These are phyloP conservation scores for Protobothrops mucrosquamatus DNA, from an alignment of 2,113 vertebrate species.

Conservation along the genomic window DNA sequence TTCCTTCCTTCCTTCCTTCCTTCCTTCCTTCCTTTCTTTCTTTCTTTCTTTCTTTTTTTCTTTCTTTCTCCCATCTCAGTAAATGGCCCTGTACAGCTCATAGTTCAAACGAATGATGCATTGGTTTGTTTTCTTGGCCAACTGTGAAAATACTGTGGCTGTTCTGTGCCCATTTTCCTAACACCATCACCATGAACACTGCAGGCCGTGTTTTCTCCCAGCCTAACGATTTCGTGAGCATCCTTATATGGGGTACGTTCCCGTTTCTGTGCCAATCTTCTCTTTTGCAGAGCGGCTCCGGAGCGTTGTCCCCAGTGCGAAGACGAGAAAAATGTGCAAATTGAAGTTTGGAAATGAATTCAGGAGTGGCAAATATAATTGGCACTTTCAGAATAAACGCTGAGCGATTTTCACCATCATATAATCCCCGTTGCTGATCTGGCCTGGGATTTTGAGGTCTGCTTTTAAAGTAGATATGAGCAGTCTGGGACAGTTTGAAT, in stretches of 20 bases:
- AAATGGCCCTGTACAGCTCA: neutral
- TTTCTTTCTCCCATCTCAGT: neutral
- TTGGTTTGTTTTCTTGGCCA: neutral
- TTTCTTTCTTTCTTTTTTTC: fast-evolving
- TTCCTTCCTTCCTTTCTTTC: fast-evolving
- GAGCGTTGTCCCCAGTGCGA: neutral
- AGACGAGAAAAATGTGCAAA: neutral
- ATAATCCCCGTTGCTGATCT: neutral
- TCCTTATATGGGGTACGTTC: too few relatives aligned
- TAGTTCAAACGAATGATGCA: neutral
- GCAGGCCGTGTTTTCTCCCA: neutral
- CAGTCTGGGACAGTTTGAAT: neutral
- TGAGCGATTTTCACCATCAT: neutral
- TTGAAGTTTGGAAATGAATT: neutral
- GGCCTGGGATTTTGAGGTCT: neutral
- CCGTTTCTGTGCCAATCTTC: neutral
- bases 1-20: too few relatives aligned
- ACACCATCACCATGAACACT: neutral
- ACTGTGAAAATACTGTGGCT: neutral
- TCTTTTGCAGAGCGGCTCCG: neutral
- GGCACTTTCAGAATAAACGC: neutral
- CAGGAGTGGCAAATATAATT: neutral
- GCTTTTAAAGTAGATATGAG: neutral
- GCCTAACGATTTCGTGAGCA: neutral
- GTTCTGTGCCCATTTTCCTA: neutral